Evolutionary conservation across 2,113 vertebrate species (phyloP).

Genomic region (Ursus arctos): DNA sequence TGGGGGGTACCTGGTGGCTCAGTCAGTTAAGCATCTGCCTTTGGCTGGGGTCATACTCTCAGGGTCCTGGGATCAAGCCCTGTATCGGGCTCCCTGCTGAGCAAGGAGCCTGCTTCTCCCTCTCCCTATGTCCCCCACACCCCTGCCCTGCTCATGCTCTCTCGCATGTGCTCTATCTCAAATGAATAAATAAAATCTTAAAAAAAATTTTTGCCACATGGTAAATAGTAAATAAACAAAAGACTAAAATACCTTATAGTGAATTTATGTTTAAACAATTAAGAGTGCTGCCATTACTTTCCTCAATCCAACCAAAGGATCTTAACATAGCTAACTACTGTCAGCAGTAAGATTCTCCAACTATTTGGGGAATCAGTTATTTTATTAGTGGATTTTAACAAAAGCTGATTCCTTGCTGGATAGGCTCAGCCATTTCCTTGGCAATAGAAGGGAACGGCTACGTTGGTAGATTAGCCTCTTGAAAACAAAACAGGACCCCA

Average conservation of each 20-base stretch:
- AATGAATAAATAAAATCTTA: too few species aligned
- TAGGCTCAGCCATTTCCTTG: conserved; percentile 36
- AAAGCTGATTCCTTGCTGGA: conserved; percentile 56
- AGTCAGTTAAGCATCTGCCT: too few species aligned
- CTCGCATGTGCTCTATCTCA: too few species aligned
- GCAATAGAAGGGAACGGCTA: conserved; percentile 60
- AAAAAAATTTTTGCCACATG: not conserved
- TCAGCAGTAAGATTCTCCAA: not conserved
- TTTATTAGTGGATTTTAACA: conserved; percentile 53
- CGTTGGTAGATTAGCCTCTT: not conserved
- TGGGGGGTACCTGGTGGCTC: too few species aligned
- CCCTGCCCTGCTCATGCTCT: too few species aligned
- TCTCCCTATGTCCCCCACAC: too few species aligned
- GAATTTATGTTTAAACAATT: not conserved
- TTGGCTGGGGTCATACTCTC: too few species aligned
- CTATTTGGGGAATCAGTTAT: conserved; percentile 9
- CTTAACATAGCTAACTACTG: not conserved
- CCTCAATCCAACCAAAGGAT: not conserved
- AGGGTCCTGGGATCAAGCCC: too few species aligned
- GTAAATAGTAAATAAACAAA: not conserved
- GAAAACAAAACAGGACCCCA: not conserved
- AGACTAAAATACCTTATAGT: not conserved
- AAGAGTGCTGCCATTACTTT: not conserved
- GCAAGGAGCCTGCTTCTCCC: too few species aligned
- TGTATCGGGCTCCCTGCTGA: too few species aligned